phyloP scores from a whole-genome alignment of 1,140 invertebrate species.

The Andrena cerasifolii region DNA sequence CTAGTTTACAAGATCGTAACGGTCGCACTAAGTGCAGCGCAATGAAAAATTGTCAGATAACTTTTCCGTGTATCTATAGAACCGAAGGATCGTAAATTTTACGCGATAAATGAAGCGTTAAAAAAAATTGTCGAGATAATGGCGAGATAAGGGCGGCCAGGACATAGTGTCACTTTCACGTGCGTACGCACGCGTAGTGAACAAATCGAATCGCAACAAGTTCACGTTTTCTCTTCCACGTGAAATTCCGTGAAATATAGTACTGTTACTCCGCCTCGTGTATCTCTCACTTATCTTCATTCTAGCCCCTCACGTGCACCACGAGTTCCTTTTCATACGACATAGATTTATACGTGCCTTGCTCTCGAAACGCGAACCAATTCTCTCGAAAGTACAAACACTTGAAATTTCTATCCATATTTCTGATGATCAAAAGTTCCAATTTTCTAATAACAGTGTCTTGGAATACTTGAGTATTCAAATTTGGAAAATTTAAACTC shows the following conservation, averaged over 20 bases:
- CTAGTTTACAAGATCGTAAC: no score
- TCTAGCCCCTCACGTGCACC: not conserved
- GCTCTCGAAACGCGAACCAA: not conserved
- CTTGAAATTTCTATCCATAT: no score
- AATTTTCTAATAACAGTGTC: no score
- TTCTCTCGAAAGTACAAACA: no score
- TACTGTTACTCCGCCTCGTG: conserved; percentile 14
- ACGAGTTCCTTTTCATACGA: not conserved
- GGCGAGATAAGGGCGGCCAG: conserved; percentile 32
- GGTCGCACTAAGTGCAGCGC: not conserved
- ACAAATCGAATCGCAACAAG: conserved; percentile 23
- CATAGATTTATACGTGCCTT: not conserved
- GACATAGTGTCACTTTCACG: conserved; percentile 51
- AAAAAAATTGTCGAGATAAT: conserved; percentile 23
- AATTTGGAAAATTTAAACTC: no score
- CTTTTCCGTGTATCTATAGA: no score
- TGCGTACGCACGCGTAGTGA: conserved; percentile 5
- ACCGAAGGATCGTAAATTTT: no score
- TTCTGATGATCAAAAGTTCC: no score
- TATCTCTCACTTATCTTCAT: conserved; percentile 19
- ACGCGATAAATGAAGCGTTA: not conserved
- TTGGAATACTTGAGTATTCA: no score
- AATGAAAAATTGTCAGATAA: not conserved
- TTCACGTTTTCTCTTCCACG: conserved; percentile 33
- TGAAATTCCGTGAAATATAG: conserved; percentile 30